Evolutionary conservation across 2,888 invertebrate genomes (phyloP), one percentile per base, ranked within the genome.

Genomic region (Celastrina argiolus): DNA sequence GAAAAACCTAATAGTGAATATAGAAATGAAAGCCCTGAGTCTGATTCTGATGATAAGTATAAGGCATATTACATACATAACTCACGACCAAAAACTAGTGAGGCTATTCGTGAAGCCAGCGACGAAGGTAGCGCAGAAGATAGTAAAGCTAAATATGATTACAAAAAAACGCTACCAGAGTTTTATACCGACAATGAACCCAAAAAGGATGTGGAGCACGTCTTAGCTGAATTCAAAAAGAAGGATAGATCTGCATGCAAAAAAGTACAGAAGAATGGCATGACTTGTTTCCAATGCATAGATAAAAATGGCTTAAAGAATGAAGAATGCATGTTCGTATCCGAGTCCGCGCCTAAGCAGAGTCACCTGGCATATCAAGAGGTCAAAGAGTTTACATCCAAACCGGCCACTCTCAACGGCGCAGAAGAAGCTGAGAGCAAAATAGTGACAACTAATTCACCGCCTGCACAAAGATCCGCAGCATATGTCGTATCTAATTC

Each of bases 271-370:
- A 94, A 94, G 75, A 94, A 95, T 73, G 94, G 94, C 51, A 95
- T 96, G 94, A 95, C 95, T 0, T 96, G 96, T 78, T 96, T 93
- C 79, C 92, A 94, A 73, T 96, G 96, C 78, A 84, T 93, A 3
- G 95, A 95, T 75, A 92, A 94, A 72, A 92, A 92, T 64, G 95
- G 95, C 0, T 87, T 94, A 64, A 94, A 94, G 79, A 93, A 95
- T 75, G 96, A 96, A 81, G 96, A 96, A 80, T 96, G 96, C 78
- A 95, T 95, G 93, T 96, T 93, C 81, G 92, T 95, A 8, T 94
- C 94, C 0, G 94, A 94, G 74, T 93, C 94, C 0, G 93, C 94
- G 56, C 94, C 94, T 0, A 92, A 93, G 76, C 91, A 92, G 63
- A 93, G 93, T 66, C 94, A 94, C 77, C 83, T 94, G 72, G 93